These are phyloP conservation scores for Mythimna pallens DNA, from an alignment of 2,888 invertebrate genomes.

Conservation along the genomic window DNA sequence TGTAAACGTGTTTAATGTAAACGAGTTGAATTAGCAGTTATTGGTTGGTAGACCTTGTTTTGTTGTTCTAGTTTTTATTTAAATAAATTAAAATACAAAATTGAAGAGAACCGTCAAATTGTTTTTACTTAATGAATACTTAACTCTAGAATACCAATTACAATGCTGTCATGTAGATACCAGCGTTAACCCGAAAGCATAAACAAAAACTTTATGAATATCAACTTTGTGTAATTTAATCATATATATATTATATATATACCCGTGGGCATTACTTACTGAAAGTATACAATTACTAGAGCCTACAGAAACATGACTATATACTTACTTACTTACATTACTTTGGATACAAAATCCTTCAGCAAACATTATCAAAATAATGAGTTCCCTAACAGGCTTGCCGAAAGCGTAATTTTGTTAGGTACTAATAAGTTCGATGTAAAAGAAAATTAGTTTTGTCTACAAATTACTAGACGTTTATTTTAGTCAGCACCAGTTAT, in stretches of 20 bases:
- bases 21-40: too few relatives aligned
- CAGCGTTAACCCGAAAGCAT: not conserved
- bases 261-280: not conserved
- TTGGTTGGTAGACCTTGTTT: too few relatives aligned
- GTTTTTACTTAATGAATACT: too few relatives aligned
- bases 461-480: slow-evolving; percentile 58
- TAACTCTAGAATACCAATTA: too few relatives aligned
- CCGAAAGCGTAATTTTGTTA: slow-evolving; percentile 38
- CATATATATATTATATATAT: not conserved
- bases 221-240: slow-evolving; percentile 2
- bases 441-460: slow-evolving; percentile 60
- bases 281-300: slow-evolving; percentile 26
- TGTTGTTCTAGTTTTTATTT: too few relatives aligned
- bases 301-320: slow-evolving; percentile 3
- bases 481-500: slow-evolving; percentile 51
- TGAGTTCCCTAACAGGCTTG: slow-evolving; percentile 42
- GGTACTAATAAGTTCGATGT: slow-evolving; percentile 41
- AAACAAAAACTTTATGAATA: not conserved
- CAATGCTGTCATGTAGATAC: not conserved
- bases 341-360: slow-evolving; percentile 22
- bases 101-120: too few relatives aligned
- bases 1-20: too few relatives aligned
- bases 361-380: slow-evolving; percentile 48
- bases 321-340: slow-evolving; percentile 11
- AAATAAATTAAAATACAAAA: too few relatives aligned